Percentiles rank a stretch among this genome's conserved stretches.
Evolutionary conservation across 2,797 vertebrate genomes (phyloP).

Genomic region (Diplodus sargus): DNA sequence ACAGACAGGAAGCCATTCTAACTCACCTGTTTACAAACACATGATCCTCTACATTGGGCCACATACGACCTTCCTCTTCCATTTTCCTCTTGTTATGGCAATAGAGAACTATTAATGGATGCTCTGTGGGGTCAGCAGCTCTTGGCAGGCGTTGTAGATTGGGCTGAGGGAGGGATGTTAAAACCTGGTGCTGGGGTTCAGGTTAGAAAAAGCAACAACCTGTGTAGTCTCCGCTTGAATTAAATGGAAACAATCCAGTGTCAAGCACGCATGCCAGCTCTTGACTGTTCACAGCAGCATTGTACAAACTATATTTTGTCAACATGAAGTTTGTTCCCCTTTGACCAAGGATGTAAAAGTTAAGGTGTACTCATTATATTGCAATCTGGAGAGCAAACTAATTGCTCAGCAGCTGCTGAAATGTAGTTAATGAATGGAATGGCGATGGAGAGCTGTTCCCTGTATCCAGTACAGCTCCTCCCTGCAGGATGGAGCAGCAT

Average conservation of each 20-base stretch:
- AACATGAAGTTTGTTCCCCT: slow-evolving; percentile 32
- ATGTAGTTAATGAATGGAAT: slow-evolving; percentile 69
- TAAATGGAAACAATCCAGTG: slow-evolving; percentile 13
- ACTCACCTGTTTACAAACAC: slow-evolving; percentile 17
- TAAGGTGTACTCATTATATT: slow-evolving; percentile 54
- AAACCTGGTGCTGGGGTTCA: slow-evolving; percentile 23
- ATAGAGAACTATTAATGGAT: slow-evolving; percentile 52
- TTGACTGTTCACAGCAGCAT: slow-evolving; percentile 12
- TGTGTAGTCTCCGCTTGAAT: neutral
- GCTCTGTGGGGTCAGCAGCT: slow-evolving; percentile 30
- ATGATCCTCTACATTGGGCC: slow-evolving; percentile 35
- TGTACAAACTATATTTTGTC: slow-evolving; percentile 23
- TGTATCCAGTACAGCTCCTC: slow-evolving; percentile 68
- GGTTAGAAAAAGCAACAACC: slow-evolving; percentile 1
- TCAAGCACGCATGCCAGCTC: neutral
- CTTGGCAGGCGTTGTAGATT: slow-evolving; percentile 24
- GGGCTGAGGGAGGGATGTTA: slow-evolving; percentile 17
- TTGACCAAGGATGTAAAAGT: slow-evolving; percentile 50
- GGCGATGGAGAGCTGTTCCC: slow-evolving; percentile 54
- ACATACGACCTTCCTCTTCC: slow-evolving; percentile 20
- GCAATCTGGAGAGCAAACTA: slow-evolving; percentile 67
- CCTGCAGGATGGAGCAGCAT: slow-evolving; percentile 76
- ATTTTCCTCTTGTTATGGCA: slow-evolving; percentile 34
- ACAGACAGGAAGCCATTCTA: slow-evolving; percentile 26
- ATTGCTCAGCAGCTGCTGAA: slow-evolving; percentile 73